These are phyloP conservation scores for Petaurus breviceps DNA, from an alignment of 2,113 vertebrate genomes.

Conservation along the genomic window DNA sequence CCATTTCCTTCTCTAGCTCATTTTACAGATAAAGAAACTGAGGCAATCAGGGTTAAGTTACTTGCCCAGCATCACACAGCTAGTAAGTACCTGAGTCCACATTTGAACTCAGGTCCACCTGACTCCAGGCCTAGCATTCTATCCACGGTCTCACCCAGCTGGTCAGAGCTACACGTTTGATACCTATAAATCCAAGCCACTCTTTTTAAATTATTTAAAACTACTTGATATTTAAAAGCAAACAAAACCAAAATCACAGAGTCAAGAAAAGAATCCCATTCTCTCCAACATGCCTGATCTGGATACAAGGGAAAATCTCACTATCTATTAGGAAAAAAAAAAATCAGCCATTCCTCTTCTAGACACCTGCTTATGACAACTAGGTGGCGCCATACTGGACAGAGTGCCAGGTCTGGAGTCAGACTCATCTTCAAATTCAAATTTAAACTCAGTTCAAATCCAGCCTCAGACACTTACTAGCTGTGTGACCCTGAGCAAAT, in stretches of 20 bases:
- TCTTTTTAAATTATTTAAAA: too few species aligned
- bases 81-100: neutral
- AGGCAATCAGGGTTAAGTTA: neutral
- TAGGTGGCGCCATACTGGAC: neutral
- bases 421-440: too few species aligned
- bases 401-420: too few species aligned
- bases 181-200: neutral
- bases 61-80: neutral
- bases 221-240: neutral
- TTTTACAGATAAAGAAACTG: neutral
- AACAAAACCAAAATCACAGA: neutral
- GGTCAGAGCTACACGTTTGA: neutral
- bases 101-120: too few species aligned
- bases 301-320: neutral
- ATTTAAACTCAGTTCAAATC: too few species aligned
- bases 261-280: neutral
- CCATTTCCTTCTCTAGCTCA: neutral
- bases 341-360: neutral
- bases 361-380: neutral
- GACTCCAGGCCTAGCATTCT: too few species aligned
- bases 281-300: neutral
- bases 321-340: neutral
- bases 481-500: too few species aligned
- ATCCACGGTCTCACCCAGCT: too few species aligned
- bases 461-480: too few species aligned